Percentiles rank a stretch among this genome's conserved stretches.
Conservation (phyloP, 2,113 vertebrate genomes). For the Pogonocichla stellata region DNA sequence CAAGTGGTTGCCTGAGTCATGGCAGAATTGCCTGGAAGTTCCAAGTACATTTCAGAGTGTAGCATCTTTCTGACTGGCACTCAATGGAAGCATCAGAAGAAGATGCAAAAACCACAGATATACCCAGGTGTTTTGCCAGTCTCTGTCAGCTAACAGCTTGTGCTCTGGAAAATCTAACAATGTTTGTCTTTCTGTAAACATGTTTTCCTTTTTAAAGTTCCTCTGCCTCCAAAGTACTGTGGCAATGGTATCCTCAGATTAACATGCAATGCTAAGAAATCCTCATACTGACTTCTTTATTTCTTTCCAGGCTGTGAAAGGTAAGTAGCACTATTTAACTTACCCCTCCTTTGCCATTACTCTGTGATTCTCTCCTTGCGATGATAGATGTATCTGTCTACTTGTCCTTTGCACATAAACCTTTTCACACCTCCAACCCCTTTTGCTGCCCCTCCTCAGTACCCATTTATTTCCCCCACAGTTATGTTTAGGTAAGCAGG, state of each 20-base stretch:
- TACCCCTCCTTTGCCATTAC: neutral
- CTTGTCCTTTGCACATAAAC: neutral
- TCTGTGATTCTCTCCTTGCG: neutral
- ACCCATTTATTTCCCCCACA: neutral
- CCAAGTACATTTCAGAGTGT: neutral
- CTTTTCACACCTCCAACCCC: neutral
- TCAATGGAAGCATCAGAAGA: neutral
- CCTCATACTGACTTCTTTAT: neutral
- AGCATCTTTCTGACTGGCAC: neutral
- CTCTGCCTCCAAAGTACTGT: neutral
- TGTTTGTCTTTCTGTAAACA: neutral
- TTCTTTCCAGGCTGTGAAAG: neutral
- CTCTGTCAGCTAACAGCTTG: neutral
- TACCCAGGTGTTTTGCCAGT: neutral
- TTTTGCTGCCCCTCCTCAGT: neutral
- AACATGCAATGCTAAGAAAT: neutral
- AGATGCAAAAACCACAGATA: neutral
- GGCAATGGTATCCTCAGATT: neutral
- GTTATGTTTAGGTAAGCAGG: neutral
- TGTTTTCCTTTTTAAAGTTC: neutral
- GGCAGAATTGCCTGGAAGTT: neutral
- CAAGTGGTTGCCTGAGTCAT: neutral
- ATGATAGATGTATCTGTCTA: neutral
- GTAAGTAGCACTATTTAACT: neutral
- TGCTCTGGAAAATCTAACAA: neutral